Percentiles rank a stretch among this genome's conserved stretches.
Evolutionary conservation across 2,113 vertebrate genomes (phyloP).

Genomic region (Xiphophorus maculatus): DNA sequence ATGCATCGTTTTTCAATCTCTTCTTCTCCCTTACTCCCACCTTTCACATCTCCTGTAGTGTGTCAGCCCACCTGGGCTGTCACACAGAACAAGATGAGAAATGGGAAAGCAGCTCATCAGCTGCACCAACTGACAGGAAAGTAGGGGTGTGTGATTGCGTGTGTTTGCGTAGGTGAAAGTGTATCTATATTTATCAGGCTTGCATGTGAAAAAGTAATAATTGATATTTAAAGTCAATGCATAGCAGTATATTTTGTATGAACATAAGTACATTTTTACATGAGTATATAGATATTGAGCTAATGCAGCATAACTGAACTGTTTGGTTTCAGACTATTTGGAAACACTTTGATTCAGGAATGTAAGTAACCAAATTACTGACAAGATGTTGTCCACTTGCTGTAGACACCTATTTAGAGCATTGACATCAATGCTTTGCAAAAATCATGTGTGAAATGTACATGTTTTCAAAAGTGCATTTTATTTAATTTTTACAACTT

Average conservation of each 20-base stretch:
- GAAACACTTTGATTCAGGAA: background rate
- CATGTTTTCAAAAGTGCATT: background rate
- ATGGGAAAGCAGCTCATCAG: constrained; percentile 70
- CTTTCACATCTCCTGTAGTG: constrained; percentile 65
- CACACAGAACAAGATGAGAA: constrained; percentile 69
- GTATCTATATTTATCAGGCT: constrained; percentile 1
- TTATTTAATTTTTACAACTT: background rate
- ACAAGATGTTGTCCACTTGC: background rate
- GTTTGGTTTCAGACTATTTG: background rate
- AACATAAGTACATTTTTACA: background rate
- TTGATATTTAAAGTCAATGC: constrained; percentile 1
- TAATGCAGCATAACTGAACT: background rate
- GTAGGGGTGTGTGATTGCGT: constrained; percentile 12
- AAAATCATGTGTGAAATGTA: background rate
- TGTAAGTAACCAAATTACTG: background rate
- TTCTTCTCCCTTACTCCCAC: constrained; percentile 24
- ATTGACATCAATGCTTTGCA: background rate
- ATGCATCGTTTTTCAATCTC: constrained; percentile 25
- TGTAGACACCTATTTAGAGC: background rate
- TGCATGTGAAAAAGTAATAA: background rate
- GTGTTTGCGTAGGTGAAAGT: constrained; percentile 9
- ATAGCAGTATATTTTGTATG: background rate
- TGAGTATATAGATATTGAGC: background rate
- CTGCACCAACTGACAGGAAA: constrained; percentile 64
- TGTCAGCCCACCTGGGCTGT: constrained; percentile 67